Conservation (phyloP, 1,140 invertebrate genomes). For the Aculops lycopersici region DNA sequence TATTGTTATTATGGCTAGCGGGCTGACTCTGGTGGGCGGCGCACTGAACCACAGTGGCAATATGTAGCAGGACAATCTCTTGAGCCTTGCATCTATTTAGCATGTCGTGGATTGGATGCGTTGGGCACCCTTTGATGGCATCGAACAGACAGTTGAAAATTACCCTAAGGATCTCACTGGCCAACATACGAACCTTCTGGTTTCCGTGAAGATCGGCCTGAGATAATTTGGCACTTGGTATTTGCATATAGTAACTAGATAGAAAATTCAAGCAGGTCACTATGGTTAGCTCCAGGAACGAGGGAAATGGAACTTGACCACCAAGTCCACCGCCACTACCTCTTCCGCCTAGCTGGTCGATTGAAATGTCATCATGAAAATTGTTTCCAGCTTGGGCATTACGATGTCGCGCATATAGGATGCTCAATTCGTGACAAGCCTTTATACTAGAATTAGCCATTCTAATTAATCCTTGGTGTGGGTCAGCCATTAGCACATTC, state of each 20-base stretch:
- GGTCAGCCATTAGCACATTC: constrained; percentile 35
- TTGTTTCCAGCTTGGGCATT: constrained; percentile 45
- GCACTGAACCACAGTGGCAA: constrained; percentile 38
- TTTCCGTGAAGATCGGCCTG: constrained; percentile 40
- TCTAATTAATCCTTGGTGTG: constrained; percentile 32
- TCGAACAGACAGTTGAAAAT: constrained; percentile 7
- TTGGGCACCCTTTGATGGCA: constrained; percentile 13
- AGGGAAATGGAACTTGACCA: no score
- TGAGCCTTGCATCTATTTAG: constrained; percentile 50
- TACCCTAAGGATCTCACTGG: constrained; percentile 13
- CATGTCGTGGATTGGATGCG: constrained; percentile 43
- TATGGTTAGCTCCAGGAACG: constrained; percentile 49
- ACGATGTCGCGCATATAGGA: constrained; percentile 35
- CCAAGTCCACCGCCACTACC: no score
- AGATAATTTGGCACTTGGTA: constrained; percentile 25
- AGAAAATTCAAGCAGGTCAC: constrained; percentile 42
- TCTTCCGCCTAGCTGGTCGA: constrained; percentile 20
- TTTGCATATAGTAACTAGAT: constrained; percentile 41
- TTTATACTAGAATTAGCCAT: constrained; percentile 30
- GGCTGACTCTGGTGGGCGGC: constrained; percentile 12
- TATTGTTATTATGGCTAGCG: not conserved
- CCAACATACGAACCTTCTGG: constrained; percentile 32
- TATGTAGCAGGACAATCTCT: constrained; percentile 50
- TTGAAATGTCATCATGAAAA: constrained; percentile 30
- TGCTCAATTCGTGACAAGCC: constrained; percentile 20